Evolutionary conservation across 2,113 vertebrate genomes (phyloP).

Genomic region (Theristicus caerulescens): DNA sequence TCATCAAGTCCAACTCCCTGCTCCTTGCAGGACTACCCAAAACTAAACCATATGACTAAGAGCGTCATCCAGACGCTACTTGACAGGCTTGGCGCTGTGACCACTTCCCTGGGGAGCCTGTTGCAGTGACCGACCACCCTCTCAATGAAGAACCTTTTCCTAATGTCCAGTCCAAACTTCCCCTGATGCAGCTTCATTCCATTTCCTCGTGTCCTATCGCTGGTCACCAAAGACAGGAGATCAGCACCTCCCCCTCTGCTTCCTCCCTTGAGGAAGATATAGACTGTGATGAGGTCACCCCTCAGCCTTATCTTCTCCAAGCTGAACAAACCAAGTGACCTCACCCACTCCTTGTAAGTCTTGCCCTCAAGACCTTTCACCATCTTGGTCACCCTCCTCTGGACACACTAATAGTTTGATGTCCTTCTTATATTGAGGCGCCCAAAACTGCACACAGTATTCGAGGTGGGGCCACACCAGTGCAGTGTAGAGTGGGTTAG

Average conservation of each 20-base stretch:
- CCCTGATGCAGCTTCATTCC: background rate
- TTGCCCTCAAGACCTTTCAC: background rate
- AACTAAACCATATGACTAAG: background rate
- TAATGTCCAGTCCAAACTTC: background rate
- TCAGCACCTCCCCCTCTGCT: background rate
- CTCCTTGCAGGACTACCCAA: background rate
- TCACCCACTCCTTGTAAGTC: background rate
- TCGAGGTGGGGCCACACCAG: background rate
- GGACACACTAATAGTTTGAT: background rate
- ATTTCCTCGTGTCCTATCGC: fast-evolving
- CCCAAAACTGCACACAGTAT: background rate
- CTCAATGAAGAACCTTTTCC: background rate
- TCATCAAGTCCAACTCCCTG: background rate
- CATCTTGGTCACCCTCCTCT: background rate
- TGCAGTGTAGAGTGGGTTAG: background rate
- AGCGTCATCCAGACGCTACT: background rate
- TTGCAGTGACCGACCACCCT: background rate
- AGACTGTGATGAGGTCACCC: background rate
- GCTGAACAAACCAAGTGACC: background rate
- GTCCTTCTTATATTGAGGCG: background rate
- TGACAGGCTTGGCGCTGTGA: background rate
- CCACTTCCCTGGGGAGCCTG: background rate
- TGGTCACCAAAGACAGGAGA: background rate
- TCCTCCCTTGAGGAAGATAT: background rate
- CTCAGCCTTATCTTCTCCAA: background rate